Percentiles rank a stretch among this genome's conserved stretches.
Evolutionary conservation across 2,113 vertebrate genomes (phyloP).

Genomic region (Gopherus flavomarginatus): DNA sequence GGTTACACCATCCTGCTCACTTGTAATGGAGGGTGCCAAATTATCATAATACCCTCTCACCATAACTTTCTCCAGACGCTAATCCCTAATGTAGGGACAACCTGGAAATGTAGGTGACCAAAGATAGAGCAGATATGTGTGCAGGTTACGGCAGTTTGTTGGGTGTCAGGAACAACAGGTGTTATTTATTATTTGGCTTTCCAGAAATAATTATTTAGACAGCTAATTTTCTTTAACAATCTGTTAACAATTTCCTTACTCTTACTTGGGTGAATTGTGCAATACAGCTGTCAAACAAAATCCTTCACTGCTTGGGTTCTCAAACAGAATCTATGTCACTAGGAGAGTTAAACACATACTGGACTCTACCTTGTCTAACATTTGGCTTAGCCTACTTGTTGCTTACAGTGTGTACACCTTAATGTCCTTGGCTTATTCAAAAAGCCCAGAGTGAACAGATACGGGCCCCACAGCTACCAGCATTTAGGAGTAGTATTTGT

Average conservation of each 20-base stretch:
- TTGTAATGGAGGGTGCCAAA: neutral
- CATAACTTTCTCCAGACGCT: neutral
- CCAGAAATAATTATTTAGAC: neutral
- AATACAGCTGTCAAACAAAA: neutral
- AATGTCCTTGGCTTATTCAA: neutral
- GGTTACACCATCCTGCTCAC: neutral
- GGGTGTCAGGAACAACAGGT: neutral
- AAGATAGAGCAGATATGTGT: neutral
- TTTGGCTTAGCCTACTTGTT: neutral
- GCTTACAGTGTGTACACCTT: neutral
- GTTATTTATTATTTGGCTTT: neutral
- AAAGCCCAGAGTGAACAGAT: neutral
- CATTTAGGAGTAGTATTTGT: neutral
- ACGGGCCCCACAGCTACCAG: neutral
- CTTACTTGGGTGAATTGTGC: neutral
- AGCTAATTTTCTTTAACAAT: constrained; percentile 1
- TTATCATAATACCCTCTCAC: neutral
- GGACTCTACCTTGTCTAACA: neutral
- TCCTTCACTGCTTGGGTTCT: neutral
- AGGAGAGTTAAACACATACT: neutral
- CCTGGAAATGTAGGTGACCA: neutral
- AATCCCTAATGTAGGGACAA: neutral
- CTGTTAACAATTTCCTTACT: neutral
- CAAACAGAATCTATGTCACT: neutral
- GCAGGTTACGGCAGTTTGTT: neutral